Evolutionary conservation across 2,888 invertebrate species (phyloP).

Genomic region (Ochropleura leucogaster): DNA sequence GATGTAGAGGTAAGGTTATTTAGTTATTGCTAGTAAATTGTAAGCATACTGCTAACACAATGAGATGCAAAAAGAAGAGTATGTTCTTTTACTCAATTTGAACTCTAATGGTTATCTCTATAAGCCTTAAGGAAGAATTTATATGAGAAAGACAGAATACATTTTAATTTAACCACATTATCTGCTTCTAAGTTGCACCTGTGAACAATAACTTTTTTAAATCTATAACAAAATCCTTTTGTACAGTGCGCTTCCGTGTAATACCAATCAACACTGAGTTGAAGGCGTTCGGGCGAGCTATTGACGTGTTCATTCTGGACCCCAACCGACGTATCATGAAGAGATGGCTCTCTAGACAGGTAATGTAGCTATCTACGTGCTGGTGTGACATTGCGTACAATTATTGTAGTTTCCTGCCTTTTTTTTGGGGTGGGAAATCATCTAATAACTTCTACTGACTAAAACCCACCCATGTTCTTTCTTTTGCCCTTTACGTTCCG

Average conservation of each 20-base stretch:
- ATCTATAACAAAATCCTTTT: constrained; percentile 27
- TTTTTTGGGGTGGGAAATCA: too few species aligned
- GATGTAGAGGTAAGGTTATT: not conserved
- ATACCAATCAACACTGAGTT: constrained; percentile 98
- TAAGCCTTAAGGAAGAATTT: not conserved
- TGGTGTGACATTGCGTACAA: not conserved
- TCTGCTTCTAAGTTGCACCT: too few species aligned
- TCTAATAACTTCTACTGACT: too few species aligned
- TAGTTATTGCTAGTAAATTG: not conserved
- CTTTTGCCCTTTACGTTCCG: too few species aligned
- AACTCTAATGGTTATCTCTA: not conserved
- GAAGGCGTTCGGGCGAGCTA: constrained; percentile 96
- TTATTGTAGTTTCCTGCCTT: not conserved
- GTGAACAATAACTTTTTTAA: not conserved
- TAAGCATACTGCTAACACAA: not conserved
- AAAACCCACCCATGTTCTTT: too few species aligned
- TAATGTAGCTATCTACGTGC: constrained; percentile 62
- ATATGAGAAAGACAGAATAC: not conserved
- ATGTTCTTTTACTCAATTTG: not conserved
- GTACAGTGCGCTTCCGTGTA: constrained; percentile 95
- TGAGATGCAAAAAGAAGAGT: not conserved
- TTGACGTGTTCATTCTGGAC: constrained; percentile 98
- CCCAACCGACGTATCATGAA: constrained; percentile 96
- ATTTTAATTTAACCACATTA: too few species aligned
- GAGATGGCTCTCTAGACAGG: constrained; percentile 97